Conservation (phyloP, 2,797 vertebrate species). For the Pseudopleuronectes americanus region DNA sequence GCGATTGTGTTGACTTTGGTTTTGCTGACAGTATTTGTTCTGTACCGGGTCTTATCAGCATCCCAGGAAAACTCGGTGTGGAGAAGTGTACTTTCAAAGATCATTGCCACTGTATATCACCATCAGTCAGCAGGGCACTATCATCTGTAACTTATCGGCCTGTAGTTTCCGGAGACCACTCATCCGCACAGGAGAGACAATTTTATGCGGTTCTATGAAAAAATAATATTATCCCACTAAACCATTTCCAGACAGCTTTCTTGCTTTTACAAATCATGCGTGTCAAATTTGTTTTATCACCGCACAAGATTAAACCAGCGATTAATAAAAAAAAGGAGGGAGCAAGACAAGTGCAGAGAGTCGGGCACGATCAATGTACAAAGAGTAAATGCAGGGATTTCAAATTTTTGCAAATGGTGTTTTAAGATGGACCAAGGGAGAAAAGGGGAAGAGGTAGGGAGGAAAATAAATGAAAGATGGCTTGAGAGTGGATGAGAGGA, state of each 20-base stretch:
- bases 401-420: slow-evolving; percentile 28
- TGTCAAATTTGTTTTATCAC: slow-evolving; percentile 28
- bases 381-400: slow-evolving; percentile 22
- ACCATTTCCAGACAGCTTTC: slow-evolving; percentile 30
- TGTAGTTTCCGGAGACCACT: slow-evolving; percentile 19
- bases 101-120: slow-evolving; percentile 21
- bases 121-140: slow-evolving; percentile 19
- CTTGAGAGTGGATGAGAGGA: slow-evolving; percentile 41
- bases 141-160: slow-evolving; percentile 34
- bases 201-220: slow-evolving; percentile 25
- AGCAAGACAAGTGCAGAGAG: neutral
- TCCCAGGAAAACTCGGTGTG: slow-evolving; percentile 11
- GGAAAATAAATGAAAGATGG: slow-evolving; percentile 44
- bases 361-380: slow-evolving; percentile 6
- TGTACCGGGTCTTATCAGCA: slow-evolving; percentile 17
- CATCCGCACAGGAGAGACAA: slow-evolving; percentile 16
- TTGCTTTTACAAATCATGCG: slow-evolving; percentile 34
- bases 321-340: slow-evolving; percentile 1
- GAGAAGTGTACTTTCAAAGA: slow-evolving; percentile 36
- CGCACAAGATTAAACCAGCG: neutral
- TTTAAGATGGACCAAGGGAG: slow-evolving; percentile 23
- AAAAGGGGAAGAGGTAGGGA: slow-evolving; percentile 10
- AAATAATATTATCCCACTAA: slow-evolving; percentile 26
- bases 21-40: slow-evolving; percentile 36
- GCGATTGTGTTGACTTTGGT: slow-evolving; percentile 26